These are phyloP conservation scores for Gadus chalcogrammus DNA, from an alignment of 2,113 vertebrate species.

Conservation along the genomic window DNA sequence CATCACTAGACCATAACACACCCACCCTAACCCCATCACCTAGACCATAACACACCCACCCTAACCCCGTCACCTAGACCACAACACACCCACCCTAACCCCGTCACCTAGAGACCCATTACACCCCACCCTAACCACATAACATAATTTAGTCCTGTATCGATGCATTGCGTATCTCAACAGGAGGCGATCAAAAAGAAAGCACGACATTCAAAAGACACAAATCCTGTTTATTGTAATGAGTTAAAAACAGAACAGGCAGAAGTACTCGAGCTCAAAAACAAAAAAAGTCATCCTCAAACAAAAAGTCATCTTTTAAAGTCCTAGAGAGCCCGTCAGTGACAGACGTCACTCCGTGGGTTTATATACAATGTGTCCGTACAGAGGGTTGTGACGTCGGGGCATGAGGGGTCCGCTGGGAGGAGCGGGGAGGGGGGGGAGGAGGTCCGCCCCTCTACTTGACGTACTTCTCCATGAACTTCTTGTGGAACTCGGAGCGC, in stretches of 20 bases:
- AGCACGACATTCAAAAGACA: constrained; percentile 14
- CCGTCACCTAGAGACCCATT: too few species aligned
- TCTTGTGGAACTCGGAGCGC: constrained; percentile 84
- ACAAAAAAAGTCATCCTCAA: neutral
- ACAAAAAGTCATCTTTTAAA: neutral
- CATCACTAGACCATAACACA: too few species aligned
- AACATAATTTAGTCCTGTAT: too few species aligned
- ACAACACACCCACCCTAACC: too few species aligned
- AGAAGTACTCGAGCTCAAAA: constrained; percentile 11
- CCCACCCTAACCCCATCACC: too few species aligned
- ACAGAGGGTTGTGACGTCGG: neutral
- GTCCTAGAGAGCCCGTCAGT: neutral
- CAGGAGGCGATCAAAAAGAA: neutral
- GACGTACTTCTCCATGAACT: constrained; percentile 99
- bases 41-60: too few species aligned
- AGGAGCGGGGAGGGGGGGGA: neutral
- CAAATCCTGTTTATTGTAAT: constrained; percentile 41
- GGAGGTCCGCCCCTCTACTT: constrained; percentile 71
- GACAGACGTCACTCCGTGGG: neutral
- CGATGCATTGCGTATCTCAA: neutral
- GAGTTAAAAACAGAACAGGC: neutral
- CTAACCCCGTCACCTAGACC: too few species aligned
- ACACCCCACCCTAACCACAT: too few species aligned
- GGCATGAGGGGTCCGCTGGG: neutral
- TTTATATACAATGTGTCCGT: constrained; percentile 37